Base-by-base conservation (phyloP, 1,140 invertebrate genomes). In the Arctopsyche grandis region DNA sequence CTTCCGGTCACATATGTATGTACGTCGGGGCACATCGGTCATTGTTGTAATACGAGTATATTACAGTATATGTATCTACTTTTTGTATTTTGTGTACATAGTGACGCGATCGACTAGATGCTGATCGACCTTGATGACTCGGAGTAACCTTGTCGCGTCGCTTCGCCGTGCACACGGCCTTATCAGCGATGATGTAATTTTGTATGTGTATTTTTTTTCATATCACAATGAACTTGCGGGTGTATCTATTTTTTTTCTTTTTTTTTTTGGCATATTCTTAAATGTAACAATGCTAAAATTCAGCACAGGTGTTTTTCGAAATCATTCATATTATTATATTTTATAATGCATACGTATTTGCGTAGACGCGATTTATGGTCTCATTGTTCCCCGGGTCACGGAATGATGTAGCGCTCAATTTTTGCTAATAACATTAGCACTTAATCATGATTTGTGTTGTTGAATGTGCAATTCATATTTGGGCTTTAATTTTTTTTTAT, bases 341-440 rank as follows among this genome's bases (percentile, higher is more conserved):
- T 52, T 52, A 52, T 52, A 12, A 1, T 22, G 22, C 12, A 4
- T 26, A 22, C 14, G 22, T 66, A 22, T 66, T 66, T 66, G 63
- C 63, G 63, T 66, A 66, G 63, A 66, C 63, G 21, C 63, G 63
- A 66, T 66, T 66, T 66, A 66, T 66, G 63, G 3, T 26, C 24
- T 66, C 24, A 66, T 66, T 66, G 63, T 66, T 66, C 63, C 22
- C 10, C 10, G 1, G 21, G 22, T 24, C 24, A 24, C 24, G 63
- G 63, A 60, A 60, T 60, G 48, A 52, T 52, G 16, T 52, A 52
- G 48, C 48, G 48, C 48, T 60, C 24, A 22, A 66, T 66, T 66
- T 66, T 66, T 24, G 24, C 63, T 26, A 66, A 66, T 66, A 66
- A 60, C 21, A 52, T 60, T 60, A 19, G 58, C 58, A 60, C 58